Conservation (phyloP, 2,113 vertebrate genomes). For the Zosterops pallidus region DNA sequence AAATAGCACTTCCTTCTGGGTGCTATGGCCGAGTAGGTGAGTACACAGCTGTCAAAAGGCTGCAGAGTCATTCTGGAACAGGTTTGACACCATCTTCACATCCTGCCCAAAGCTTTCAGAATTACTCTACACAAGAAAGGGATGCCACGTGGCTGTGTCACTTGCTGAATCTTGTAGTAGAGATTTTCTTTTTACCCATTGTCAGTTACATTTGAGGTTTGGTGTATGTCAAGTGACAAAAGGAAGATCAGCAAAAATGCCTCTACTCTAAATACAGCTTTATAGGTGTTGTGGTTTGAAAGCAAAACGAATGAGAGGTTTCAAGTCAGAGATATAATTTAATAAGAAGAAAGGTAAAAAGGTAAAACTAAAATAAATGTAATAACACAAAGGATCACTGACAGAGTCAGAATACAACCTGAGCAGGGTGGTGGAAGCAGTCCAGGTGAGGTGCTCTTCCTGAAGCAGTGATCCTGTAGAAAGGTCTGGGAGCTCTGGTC, state of each 20-base stretch:
- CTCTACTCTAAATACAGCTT: neutral
- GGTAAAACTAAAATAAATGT: no score
- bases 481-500: no score
- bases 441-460: no score
- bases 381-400: no score
- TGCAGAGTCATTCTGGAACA: neutral
- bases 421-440: no score
- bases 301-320: no score
- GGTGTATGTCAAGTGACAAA: neutral
- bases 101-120: neutral
- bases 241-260: neutral
- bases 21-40: constrained; percentile 95
- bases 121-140: neutral
- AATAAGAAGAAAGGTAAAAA: no score
- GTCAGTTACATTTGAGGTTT: neutral
- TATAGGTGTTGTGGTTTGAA: no score
- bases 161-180: neutral
- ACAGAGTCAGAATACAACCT: no score
- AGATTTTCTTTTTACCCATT: neutral
- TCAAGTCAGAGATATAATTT: no score
- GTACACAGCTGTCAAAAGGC: constrained; percentile 35
- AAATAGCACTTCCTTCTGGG: constrained; percentile 89
- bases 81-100: neutral
- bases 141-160: neutral
- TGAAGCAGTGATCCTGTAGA: no score